These are phyloP conservation scores for Epinephelus awoara DNA, from an alignment of 2,797 vertebrate species.

Conservation along the genomic window DNA sequence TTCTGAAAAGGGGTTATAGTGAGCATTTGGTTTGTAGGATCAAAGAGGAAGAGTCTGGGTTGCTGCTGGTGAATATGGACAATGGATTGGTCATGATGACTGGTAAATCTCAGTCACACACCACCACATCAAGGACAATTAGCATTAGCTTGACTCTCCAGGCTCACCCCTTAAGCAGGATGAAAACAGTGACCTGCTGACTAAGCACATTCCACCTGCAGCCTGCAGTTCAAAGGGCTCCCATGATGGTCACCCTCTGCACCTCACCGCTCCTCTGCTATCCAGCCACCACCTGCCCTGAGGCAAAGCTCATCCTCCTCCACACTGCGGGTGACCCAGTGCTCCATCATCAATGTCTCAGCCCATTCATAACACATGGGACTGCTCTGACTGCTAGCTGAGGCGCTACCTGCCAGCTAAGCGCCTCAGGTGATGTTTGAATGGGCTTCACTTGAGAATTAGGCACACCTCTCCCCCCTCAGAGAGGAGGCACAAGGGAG, in stretches of 20 bases:
- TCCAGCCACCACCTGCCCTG: constrained; percentile 67
- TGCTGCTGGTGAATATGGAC: constrained; percentile 49
- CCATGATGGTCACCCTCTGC: constrained; percentile 72
- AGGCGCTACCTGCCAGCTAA: constrained; percentile 72
- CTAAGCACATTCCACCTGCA: constrained; percentile 84
- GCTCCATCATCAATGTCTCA: constrained; percentile 70
- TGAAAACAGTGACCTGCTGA: constrained; percentile 81
- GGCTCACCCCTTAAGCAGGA: constrained; percentile 76
- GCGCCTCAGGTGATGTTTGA: constrained; percentile 80
- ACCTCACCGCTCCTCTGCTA: constrained; percentile 64
- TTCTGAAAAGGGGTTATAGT: neutral
- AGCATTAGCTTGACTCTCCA: constrained; percentile 81
- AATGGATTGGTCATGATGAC: constrained; percentile 71
- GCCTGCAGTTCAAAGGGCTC: constrained; percentile 83
- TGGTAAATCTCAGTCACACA: constrained; percentile 76
- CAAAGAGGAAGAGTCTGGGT: constrained; percentile 45
- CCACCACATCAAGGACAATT: constrained; percentile 79
- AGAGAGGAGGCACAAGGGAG: constrained; percentile 51
- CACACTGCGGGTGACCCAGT: constrained; percentile 69
- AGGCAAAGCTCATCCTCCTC: constrained; percentile 68
- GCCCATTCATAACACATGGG: constrained; percentile 55
- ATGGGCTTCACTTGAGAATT: constrained; percentile 66
- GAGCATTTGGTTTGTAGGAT: constrained; percentile 37
- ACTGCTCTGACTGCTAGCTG: constrained; percentile 38
- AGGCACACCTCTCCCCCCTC: constrained; percentile 54